Percentiles rank a stretch among this genome's conserved stretches.
phyloP scores from a whole-genome alignment of 2,888 invertebrate species.

The Xanthia togata region DNA sequence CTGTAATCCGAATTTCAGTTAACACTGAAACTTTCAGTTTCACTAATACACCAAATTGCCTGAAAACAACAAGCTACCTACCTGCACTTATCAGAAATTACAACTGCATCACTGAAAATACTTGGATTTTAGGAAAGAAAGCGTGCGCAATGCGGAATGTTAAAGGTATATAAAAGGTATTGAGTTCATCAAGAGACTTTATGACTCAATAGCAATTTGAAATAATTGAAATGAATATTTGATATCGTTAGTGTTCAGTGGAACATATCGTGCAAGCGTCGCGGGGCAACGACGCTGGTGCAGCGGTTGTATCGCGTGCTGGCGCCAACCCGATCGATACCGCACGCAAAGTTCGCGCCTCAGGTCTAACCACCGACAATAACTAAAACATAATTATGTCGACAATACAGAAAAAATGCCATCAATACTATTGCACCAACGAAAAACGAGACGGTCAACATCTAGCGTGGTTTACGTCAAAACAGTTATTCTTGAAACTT shows the following conservation, averaged over 20 bases:
- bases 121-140: constrained; percentile 27
- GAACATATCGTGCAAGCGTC: constrained; percentile 58
- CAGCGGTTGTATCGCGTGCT: constrained; percentile 87
- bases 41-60: no score
- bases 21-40: no score
- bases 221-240: constrained; percentile 67
- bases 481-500: constrained; percentile 10
- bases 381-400: constrained; percentile 68
- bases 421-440: constrained; percentile 32
- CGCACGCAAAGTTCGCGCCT: constrained; percentile 85
- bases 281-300: constrained; percentile 74
- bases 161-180: constrained; percentile 43
- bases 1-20: neutral
- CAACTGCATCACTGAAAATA: constrained; percentile 32
- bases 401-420: constrained; percentile 37
- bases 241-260: constrained; percentile 63
- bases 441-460: constrained; percentile 2
- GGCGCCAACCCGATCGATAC: constrained; percentile 85
- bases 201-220: constrained; percentile 62
- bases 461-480: neutral
- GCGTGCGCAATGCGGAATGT: constrained; percentile 64
- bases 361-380: constrained; percentile 74
- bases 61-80: constrained; percentile 19
- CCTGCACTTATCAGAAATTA: constrained; percentile 37
- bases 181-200: constrained; percentile 42